A percentile compares a stretch with the other conserved stretches of the same genome.
Conservation (phyloP, 37 sponge, comb jelly and placozoan genomes). For the Aphrocallistes beatrix region DNA sequence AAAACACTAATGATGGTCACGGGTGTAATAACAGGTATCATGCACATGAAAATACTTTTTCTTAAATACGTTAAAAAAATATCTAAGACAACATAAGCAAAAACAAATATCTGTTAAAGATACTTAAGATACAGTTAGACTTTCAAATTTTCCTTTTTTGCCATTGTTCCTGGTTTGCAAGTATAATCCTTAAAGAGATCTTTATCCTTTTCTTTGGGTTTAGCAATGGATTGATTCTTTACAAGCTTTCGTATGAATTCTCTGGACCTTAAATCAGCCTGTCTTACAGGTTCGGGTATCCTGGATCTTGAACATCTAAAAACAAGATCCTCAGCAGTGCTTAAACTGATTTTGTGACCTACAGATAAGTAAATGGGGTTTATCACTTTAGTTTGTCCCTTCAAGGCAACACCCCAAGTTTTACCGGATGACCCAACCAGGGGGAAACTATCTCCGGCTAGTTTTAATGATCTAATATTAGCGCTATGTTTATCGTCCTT, state of each 20-base stretch:
- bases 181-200: no score
- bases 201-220: no score
- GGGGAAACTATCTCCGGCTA: slow-evolving; percentile 62
- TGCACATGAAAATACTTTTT: no score
- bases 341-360: slow-evolving; percentile 83
- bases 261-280: slow-evolving; percentile 27
- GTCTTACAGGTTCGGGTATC: slow-evolving; percentile 87
- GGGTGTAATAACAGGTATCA: no score
- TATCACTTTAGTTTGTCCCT: slow-evolving; percentile 43
- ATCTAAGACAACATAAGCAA: no score
- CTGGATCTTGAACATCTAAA: slow-evolving; percentile 46
- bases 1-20: no score
- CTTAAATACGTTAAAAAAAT: no score
- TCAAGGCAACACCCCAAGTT: slow-evolving; percentile 60
- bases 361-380: slow-evolving; percentile 92
- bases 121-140: no score
- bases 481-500: not conserved
- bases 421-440: slow-evolving; percentile 48
- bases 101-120: no score
- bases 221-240: no score
- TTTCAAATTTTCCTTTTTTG: no score
- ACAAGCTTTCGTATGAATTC: not conserved
- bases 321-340: slow-evolving; percentile 60
- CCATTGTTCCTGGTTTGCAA: no score
- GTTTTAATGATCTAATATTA: slow-evolving; percentile 8